Conservation (phyloP, 2,113 vertebrate species). For the Sebastes fasciatus region DNA sequence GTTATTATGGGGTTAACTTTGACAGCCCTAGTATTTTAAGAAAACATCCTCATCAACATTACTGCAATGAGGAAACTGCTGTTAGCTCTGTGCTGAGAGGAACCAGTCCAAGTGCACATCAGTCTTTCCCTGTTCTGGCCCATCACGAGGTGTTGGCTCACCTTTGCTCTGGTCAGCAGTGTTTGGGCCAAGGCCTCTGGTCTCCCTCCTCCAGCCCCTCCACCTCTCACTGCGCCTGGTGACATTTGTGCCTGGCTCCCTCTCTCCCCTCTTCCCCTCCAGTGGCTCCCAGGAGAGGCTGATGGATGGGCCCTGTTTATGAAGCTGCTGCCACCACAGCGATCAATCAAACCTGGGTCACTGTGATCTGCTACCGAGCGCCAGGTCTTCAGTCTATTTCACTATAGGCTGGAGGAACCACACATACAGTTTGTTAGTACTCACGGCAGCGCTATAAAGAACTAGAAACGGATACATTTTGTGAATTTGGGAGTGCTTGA, state of each 20-base stretch:
- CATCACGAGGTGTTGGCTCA: conserved; percentile 46
- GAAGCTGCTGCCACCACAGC: conserved; percentile 82
- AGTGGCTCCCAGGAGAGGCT: conserved; percentile 77
- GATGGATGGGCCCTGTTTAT: conserved; percentile 85
- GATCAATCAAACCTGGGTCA: conserved; percentile 82
- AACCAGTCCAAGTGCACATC: conserved; percentile 20
- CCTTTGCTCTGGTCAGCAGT: conserved; percentile 75
- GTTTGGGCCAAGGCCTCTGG: conserved; percentile 61
- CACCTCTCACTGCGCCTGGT: conserved; percentile 52
- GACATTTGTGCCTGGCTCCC: conserved; percentile 77
- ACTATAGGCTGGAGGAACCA: conserved; percentile 31
- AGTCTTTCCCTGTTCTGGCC: conserved; percentile 45
- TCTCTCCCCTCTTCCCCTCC: conserved; percentile 54
- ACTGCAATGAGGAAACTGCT: background rate
- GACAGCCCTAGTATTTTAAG: no score
- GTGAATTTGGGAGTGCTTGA: background rate
- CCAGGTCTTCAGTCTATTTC: conserved; percentile 58
- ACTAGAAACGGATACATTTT: background rate
- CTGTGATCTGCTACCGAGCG: conserved; percentile 61
- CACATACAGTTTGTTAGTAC: conserved; percentile 41
- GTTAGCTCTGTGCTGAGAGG: background rate
- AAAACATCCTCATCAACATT: background rate
- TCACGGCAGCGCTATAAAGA: background rate
- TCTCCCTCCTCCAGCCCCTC: conserved; percentile 36
- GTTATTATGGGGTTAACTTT: no score